Conservation (phyloP, 2,888 invertebrate species). For the Pandemis cinnamomeana region DNA sequence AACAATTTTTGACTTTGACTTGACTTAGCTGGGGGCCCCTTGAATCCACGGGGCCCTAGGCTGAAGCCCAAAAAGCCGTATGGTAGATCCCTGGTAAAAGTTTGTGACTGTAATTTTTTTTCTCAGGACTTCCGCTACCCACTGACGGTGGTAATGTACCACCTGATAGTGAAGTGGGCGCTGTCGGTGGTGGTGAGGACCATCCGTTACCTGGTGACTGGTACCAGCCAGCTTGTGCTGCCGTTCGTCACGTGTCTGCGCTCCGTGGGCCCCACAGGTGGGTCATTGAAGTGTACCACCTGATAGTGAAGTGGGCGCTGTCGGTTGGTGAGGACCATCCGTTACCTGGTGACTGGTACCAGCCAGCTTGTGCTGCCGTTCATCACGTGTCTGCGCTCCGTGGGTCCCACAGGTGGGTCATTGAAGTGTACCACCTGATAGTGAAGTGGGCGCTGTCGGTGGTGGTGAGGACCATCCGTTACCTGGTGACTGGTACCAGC, state of each 20-base stretch:
- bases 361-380: conserved; percentile 89
- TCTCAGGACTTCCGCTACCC: conserved; percentile 94
- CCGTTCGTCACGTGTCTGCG: conserved; percentile 91
- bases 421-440: conserved; percentile 94
- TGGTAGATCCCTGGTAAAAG: too few species aligned
- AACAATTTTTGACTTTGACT: too few species aligned
- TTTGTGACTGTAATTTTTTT: neutral
- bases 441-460: conserved; percentile 94
- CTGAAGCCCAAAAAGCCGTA: too few species aligned
- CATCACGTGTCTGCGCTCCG: conserved; percentile 89
- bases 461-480: conserved; percentile 85
- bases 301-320: neutral
- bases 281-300: too few species aligned
- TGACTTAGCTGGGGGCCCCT: too few species aligned
- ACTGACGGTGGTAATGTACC: conserved; percentile 94
- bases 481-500: conserved; percentile 81
- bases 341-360: conserved; percentile 78
- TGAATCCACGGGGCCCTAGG: too few species aligned
- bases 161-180: conserved; percentile 94
- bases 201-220: conserved; percentile 68
- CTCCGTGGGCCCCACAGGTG: conserved; percentile 90
- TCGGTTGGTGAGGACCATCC: conserved; percentile 84
- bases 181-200: conserved; percentile 90
- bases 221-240: conserved; percentile 87
- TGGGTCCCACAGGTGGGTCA: conserved; percentile 88